Base-by-base conservation (phyloP, 2,888 invertebrate species). In the Lepidochitona cinerea region DNA sequence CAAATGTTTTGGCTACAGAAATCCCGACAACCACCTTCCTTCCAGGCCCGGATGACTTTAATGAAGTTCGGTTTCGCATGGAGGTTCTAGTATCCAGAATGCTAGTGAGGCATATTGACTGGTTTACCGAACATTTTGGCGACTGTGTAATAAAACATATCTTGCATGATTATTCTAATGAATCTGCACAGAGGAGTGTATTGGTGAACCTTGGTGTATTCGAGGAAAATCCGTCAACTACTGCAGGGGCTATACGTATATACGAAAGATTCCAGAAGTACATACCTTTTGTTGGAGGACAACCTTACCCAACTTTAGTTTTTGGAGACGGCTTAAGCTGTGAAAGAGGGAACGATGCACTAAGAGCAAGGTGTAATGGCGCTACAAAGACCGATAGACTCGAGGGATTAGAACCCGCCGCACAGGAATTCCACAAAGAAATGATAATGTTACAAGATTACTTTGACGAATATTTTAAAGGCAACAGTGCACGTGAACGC, bases 381-480 rank as follows among this genome's bases (percentile, higher is more conserved):
- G n/a, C n/a, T n/a, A n/a, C n/a, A n/a, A n/a, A n/a, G n/a, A n/a
- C n/a, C n/a, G n/a, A n/a, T n/a, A n/a, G n/a, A n/a, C n/a, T n/a
- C n/a, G n/a, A n/a, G n/a, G n/a, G n/a, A n/a, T n/a, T n/a, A n/a
- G 23, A n/a, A 37, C 75, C 80, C 29, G 72, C 71, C 2, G 72
- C 66, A 12, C 78, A 80, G 59, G 76, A 78, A 53, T 80, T 80
- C 54, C 76, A 78, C 67, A 78, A 59, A 75, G 75, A 69, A 78
- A 78, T 23, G 76, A 32, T 80, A 7, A 74, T 77, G 3, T 68
- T 78, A 2, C 72, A 79, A 52, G 78, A 78, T 49, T 71, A 68
- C 32, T 78, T 68, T 68, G 73, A 75, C 29, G 37, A 64, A n/a
- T 76, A 77, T 29, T 75, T 72, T 59, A 78, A 73, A 68, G 72